phyloP scores from a whole-genome alignment of 1,140 invertebrate species.

The Ceratina japonica region DNA sequence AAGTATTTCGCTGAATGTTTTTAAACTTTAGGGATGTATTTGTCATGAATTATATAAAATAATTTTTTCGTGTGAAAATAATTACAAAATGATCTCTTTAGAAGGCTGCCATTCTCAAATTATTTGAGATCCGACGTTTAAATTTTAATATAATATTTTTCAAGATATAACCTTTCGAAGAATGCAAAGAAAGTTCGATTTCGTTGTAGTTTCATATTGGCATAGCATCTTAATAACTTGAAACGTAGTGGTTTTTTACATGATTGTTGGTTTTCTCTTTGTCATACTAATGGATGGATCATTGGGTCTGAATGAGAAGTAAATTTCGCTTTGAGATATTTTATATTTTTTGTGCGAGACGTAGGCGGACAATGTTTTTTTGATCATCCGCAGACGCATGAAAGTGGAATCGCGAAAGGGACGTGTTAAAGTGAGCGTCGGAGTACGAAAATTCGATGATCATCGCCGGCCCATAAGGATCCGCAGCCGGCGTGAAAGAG shows the following conservation, averaged over 20 bases:
- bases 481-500: background rate
- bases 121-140: too few species aligned
- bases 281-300: background rate
- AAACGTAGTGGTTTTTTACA: conserved; percentile 9
- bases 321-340: background rate
- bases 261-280: background rate
- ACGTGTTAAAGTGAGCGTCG: background rate
- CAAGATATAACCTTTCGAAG: too few species aligned
- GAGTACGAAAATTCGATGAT: conserved; percentile 4
- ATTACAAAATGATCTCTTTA: too few species aligned
- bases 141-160: too few species aligned
- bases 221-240: background rate
- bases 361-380: background rate
- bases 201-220: too few species aligned
- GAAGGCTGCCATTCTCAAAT: too few species aligned
- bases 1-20: too few species aligned
- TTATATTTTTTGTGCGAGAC: background rate
- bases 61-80: too few species aligned
- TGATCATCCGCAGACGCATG: background rate
- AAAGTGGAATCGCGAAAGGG: background rate
- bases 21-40: too few species aligned
- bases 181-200: too few species aligned
- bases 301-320: background rate
- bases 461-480: background rate
- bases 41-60: too few species aligned